Percentiles rank a stretch among this genome's conserved stretches.
Evolutionary conservation across 1,140 invertebrate genomes (phyloP).

Genomic region (Uloborus diversus): DNA sequence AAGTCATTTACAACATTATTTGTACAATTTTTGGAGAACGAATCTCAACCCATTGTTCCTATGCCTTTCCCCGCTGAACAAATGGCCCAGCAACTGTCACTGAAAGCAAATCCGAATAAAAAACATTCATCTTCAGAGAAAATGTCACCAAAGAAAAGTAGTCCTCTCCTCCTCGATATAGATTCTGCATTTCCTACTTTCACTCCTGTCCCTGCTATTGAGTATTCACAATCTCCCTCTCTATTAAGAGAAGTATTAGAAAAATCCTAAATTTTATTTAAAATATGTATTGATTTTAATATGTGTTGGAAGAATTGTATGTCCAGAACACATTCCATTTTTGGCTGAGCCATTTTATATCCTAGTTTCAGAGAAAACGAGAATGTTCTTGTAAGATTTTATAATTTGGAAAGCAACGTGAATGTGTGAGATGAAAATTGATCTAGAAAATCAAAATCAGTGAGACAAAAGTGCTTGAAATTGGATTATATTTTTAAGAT

Average conservation of each 20-base stretch:
- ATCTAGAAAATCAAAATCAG: too few species aligned
- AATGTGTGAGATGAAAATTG: too few species aligned
- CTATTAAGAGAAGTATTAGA: slow-evolving; percentile 52
- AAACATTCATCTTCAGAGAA: neutral
- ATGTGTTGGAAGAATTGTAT: too few species aligned
- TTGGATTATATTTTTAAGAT: too few species aligned
- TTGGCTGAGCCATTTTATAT: too few species aligned
- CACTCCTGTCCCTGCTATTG: slow-evolving; percentile 50
- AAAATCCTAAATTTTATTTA: too few species aligned
- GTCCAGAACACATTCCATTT: too few species aligned
- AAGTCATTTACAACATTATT: slow-evolving; percentile 85
- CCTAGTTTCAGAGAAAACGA: too few species aligned
- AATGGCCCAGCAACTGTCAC: slow-evolving; percentile 61
- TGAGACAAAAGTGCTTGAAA: too few species aligned
- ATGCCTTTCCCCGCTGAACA: slow-evolving; percentile 72
- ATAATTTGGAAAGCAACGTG: too few species aligned
- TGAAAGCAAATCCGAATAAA: slow-evolving; percentile 2
- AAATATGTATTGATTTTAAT: too few species aligned
- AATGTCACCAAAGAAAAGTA: neutral
- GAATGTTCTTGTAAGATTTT: too few species aligned
- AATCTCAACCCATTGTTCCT: slow-evolving; percentile 77
- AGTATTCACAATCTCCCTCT: slow-evolving; percentile 21
- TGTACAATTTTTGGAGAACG: slow-evolving; percentile 86
- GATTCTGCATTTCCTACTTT: slow-evolving; percentile 53
- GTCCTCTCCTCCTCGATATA: slow-evolving; percentile 51